Conservation (phyloP, 2,797 vertebrate genomes). For the Rousettus madagascariensis region DNA sequence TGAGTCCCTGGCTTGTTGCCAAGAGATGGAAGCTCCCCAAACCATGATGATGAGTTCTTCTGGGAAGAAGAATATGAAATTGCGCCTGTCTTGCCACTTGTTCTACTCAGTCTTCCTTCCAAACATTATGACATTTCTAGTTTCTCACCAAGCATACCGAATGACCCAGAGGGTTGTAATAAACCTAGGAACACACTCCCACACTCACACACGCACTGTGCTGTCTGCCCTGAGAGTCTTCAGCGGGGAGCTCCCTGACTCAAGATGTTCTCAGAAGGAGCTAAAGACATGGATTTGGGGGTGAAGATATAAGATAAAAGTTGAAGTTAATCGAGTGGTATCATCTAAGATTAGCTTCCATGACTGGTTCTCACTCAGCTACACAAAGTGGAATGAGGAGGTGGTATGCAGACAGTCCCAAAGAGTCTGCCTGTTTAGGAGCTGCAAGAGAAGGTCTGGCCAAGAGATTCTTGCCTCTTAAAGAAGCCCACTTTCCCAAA, state of each 20-base stretch:
- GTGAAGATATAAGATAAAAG: background rate
- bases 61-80: slow-evolving; percentile 58
- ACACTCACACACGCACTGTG: fast-evolving
- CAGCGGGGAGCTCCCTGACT: background rate
- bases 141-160: background rate
- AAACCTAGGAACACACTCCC: background rate
- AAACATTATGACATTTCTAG: background rate
- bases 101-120: background rate
- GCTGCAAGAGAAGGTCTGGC: background rate
- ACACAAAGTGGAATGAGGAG: background rate
- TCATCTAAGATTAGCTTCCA: background rate
- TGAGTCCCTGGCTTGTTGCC: slow-evolving; percentile 29
- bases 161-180: background rate
- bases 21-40: slow-evolving; percentile 50
- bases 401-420: background rate
- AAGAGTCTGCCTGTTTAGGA: background rate
- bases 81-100: slow-evolving; percentile 1
- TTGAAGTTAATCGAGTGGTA: background rate
- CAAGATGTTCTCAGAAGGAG: background rate
- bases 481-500: background rate
- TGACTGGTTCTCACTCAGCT: background rate
- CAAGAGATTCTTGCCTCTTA: background rate
- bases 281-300: background rate
- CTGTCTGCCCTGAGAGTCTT: background rate
- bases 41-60: slow-evolving; percentile 45